Evolutionary conservation across 2,113 vertebrate species (phyloP), one percentile per base, ranked within the genome.

Genomic region (Phocoena phocoena): DNA sequence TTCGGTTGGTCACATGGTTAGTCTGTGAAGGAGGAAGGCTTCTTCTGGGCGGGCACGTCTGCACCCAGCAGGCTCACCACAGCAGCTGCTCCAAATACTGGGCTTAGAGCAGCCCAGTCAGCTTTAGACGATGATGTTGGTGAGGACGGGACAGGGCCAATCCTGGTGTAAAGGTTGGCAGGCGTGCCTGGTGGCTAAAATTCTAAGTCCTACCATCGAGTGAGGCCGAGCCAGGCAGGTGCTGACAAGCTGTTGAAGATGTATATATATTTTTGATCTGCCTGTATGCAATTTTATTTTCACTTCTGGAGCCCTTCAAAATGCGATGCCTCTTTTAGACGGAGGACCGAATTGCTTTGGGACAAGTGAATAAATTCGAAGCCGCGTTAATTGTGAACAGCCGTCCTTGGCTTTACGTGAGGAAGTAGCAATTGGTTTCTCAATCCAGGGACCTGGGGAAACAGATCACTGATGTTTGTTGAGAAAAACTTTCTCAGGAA

Each of bases 351-450:
- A 50, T 88, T 97, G 62, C 25, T 55, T 96, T 38, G 73, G 36
- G 68, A 71, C 0, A 0, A 96, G 87, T 77, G 85, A 77, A 82
- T 86, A 68, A 53, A 93, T 93, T 94, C 83, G 63, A 82, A 95
- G 65, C 41, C 0, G 1, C 12, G 26, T 87, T 74, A 67, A 74
- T 88, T 96, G 77, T 96, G 82, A 84, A 47, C 31, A 85, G 60
- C 73, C 26, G 33, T 63, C 60, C 95, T 84, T 95, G 62, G 17
- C 10, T 95, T 17, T 93, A 60, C 92, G 9, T 90, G 80, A 97
- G 77, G 74, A 55, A 97, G 53, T 23, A 81, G n/a, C 47, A 41
- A 89, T 96, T 94, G 53, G 8, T 96, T 98, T 95, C 65, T 88
- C 92, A 95, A 77, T 65, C 70, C 90, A 63, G 88, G 74, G 80